These are phyloP conservation scores for Malthinus seriepunctatus DNA, from an alignment of 2,888 invertebrate species.

Conservation along the genomic window DNA sequence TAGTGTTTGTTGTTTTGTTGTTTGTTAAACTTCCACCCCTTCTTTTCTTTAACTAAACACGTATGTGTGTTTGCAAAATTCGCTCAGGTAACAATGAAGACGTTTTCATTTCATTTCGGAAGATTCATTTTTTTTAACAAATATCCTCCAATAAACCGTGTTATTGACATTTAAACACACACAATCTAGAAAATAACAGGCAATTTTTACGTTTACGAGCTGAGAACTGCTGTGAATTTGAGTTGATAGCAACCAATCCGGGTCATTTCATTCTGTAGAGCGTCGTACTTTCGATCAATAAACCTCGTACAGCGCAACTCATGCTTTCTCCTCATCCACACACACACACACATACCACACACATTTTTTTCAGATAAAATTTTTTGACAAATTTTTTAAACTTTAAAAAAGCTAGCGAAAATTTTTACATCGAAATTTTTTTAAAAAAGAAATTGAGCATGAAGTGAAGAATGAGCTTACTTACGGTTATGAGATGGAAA, in stretches of 20 bases:
- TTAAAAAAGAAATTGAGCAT: slow-evolving; percentile 41
- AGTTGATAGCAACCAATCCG: slow-evolving; percentile 50
- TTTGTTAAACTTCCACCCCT: slow-evolving; percentile 41
- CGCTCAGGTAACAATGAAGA: background rate
- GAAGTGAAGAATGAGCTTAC: slow-evolving; percentile 40
- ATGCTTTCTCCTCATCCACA: slow-evolving; percentile 29
- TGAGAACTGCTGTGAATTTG: slow-evolving; percentile 48
- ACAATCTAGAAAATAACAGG: slow-evolving; percentile 49
- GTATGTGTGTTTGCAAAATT: slow-evolving; percentile 16
- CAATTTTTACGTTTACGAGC: slow-evolving; percentile 52
- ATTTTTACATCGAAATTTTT: slow-evolving; percentile 24
- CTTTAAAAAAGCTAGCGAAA: slow-evolving; percentile 6
- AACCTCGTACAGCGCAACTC: slow-evolving; percentile 31
- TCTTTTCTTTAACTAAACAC: too few species aligned
- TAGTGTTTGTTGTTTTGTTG: slow-evolving; percentile 49
- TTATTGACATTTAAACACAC: slow-evolving; percentile 39
- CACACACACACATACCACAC: too few species aligned
- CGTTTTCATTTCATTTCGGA: background rate
- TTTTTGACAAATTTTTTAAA: too few species aligned
- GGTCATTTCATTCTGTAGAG: slow-evolving; percentile 46
- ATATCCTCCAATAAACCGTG: slow-evolving; percentile 33
- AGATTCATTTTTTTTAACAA: slow-evolving; percentile 27
- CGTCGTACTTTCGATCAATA: slow-evolving; percentile 38
- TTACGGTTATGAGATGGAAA: slow-evolving; percentile 14
- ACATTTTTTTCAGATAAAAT: too few species aligned